Base-by-base conservation (phyloP, 2,113 vertebrate genomes). In the Mandrillus leucophaeus region DNA sequence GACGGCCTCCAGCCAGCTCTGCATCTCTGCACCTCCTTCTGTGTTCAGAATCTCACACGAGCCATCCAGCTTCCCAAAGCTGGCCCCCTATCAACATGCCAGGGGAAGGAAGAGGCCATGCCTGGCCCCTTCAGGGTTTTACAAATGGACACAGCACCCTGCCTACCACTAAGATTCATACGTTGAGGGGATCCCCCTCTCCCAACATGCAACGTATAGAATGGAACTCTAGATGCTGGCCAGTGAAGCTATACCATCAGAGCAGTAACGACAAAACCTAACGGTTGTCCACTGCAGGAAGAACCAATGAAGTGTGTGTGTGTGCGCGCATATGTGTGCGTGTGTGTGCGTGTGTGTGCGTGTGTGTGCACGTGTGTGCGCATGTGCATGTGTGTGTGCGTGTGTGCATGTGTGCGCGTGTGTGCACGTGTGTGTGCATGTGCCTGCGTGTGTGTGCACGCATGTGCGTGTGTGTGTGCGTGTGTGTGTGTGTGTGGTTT, bases 311-410 rank as follows among this genome's bases (percentile, higher is more conserved):
- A 88, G 68, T 5, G n/a, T 10, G 35, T 81, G 43, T 40, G 20
- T 43, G 40, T 5, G 40, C 5, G 40, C 1, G 40, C 40, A 43
- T 1, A 17, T 48, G 25, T 32, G 76, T 8, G 0, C 12, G 7
- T 6, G 1, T 66, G 32, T 14, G 5, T 5, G 52, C 9, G 2
- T 1, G 0, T 27, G 52, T 50, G 52, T 30, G 43, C 6, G 13
- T 35, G 3, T 30, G 5, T 30, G 13, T 4, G 45, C 8, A 0
- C 12, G 7, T 45, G 43, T 38, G n/a, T 35, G n/a, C 43, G 2
- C 12, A 12, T 17, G 13, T 52, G 48, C 2, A 2, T 1, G 0
- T 9, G 4, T 25, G 79, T 38, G 52, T 30, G 40, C 45, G 2
- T 43, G 48, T 50, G 23, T 27, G 59, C 2, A 10, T 1, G 32